Base-by-base conservation (phyloP, 2,113 vertebrate species). In the Stegostoma tigrinum region DNA sequence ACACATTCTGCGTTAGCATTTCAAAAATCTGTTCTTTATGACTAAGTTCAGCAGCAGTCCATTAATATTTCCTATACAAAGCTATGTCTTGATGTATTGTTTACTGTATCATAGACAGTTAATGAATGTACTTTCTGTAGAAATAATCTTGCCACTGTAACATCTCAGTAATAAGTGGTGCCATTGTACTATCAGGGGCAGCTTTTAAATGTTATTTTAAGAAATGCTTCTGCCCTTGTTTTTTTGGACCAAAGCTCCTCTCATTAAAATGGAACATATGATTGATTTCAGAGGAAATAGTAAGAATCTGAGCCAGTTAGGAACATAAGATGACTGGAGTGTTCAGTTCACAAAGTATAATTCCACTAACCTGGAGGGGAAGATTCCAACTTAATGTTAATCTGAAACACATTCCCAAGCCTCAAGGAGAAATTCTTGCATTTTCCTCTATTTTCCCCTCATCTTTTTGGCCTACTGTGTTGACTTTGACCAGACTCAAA, bases 201-300 rank as follows among this genome's bases (percentile, higher is more conserved):
- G 93, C 93, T 72, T 95, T 95, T 95, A 95, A 30, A 48, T 72
- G 45, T 72, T 70, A 95, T 70, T 66, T 95, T 72, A 48, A 95
- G 68, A 19, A 68, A 95, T 75, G 94, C 67, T 42, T 72, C 94
- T 12, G 14, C 8, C 72, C 68, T 95, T 24, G 24, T 95, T 95
- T 68, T 95, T 95, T 68, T 52, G 42, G 23, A 52, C 42, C 94
- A 30, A 45, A 72, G 68, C 94, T 95, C 67, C 45, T 34, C 42
- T 27, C 94, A 75, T 72, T 95, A 95, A 95, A 67, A 34, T 34
- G 24, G 94, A 95, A 72, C 68, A 95, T 42, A 95, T 95, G 93
- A 95, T 95, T 95, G 94, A 95, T 95, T 94, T 95, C 38, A 72
- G 67, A 95, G 42, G 94, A 95, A 95, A 30, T 52, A 95, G 68